Conservation (phyloP, 2,888 invertebrate genomes). For the Plebejus argus region DNA sequence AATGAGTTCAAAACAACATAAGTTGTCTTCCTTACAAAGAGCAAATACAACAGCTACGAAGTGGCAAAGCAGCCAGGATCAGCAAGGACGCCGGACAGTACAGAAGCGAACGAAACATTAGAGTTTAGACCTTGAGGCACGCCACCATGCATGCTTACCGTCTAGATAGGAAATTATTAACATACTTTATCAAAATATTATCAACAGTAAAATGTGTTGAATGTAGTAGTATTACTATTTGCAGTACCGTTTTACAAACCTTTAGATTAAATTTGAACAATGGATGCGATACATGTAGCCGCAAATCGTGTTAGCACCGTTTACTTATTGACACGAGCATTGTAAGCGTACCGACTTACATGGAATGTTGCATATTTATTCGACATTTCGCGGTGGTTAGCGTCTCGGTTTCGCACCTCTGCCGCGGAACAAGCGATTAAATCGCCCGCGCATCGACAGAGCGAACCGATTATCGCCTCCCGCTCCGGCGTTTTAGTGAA, state of each 20-base stretch:
- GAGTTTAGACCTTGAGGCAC: too few species aligned
- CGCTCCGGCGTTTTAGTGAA: constrained; percentile 26
- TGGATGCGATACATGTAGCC: not conserved
- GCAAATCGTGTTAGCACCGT: constrained; percentile 15
- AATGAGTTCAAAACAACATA: too few species aligned
- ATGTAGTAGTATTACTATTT: not conserved
- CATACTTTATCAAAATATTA: not conserved
- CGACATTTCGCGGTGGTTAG: constrained; percentile 57
- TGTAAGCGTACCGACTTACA: constrained; percentile 40
- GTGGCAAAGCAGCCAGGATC: too few species aligned
- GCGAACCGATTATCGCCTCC: constrained; percentile 15
- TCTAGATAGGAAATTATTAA: too few species aligned
- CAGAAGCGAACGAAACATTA: too few species aligned
- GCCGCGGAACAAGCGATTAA: constrained; percentile 37
- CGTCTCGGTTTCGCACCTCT: constrained; percentile 53
- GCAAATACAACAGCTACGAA: too few species aligned
- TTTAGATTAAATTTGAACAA: not conserved
- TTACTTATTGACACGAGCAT: constrained; percentile 32
- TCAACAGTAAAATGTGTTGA: not conserved
- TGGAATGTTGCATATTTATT: constrained; percentile 51
- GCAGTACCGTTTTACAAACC: not conserved
- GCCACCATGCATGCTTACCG: too few species aligned
- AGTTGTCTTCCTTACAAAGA: too few species aligned
- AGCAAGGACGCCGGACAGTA: too few species aligned
- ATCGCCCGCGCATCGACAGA: constrained; percentile 35